These are phyloP conservation scores for Fregata magnificens DNA, from an alignment of 2,113 vertebrate species.

Conservation along the genomic window DNA sequence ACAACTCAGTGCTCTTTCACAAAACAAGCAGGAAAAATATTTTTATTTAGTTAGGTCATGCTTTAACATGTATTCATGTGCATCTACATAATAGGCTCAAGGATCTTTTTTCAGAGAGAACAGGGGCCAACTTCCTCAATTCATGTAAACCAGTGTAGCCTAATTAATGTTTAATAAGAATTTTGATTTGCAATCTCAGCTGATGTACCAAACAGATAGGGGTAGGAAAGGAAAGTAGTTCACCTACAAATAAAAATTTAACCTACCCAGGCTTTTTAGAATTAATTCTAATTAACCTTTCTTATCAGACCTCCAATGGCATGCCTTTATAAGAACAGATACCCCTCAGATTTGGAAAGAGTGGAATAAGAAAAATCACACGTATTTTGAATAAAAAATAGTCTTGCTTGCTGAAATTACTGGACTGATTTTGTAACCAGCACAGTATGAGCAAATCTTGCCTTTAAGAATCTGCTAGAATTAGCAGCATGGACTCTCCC, in stretches of 20 bases:
- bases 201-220: neutral
- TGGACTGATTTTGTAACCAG: neutral
- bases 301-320: neutral
- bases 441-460: neutral
- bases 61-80: neutral
- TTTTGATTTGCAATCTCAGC: neutral
- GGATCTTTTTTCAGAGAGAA: neutral
- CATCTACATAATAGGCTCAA: neutral
- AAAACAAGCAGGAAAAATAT: neutral
- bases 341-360: neutral
- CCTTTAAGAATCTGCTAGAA: neutral
- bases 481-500: neutral
- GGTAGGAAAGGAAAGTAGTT: neutral
- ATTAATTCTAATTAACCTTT: neutral
- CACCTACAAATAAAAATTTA: neutral
- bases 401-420: neutral
- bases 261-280: neutral
- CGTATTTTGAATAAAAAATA: neutral
- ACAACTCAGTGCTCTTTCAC: neutral
- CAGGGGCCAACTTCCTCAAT: neutral
- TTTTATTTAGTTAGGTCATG: neutral
- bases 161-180: neutral
- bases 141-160: neutral
- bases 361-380: neutral
- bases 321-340: neutral